phyloP scores from a whole-genome alignment of 2,888 invertebrate genomes.

The Monoplex corrugatus region DNA sequence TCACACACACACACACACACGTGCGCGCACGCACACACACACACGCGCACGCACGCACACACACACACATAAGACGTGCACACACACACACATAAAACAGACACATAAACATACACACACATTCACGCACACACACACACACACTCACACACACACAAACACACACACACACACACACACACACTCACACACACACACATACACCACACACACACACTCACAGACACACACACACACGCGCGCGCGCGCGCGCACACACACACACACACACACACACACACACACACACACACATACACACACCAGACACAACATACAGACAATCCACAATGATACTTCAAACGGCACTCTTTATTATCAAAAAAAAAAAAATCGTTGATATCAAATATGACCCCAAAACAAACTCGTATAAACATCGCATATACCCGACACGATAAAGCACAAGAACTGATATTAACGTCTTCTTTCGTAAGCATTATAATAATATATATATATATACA shows the following conservation, averaged over 20 bases:
- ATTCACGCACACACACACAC: background rate
- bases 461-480: background rate
- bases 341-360: background rate
- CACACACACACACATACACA: background rate
- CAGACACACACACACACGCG: slow-evolving; percentile 3
- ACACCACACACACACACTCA: background rate
- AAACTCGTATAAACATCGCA: background rate
- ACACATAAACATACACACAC: too few species aligned
- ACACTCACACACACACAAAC: background rate
- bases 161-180: background rate
- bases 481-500: background rate
- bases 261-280: background rate
- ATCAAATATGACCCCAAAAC: background rate
- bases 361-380: background rate
- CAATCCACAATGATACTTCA: background rate
- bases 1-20: background rate
- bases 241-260: background rate
- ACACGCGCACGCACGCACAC: too few species aligned
- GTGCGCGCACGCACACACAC: background rate
- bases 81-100: background rate
- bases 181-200: background rate
- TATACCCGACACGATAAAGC: background rate
- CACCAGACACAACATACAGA: background rate
- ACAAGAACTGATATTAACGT: background rate
- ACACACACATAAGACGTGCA: too few species aligned